Evolutionary conservation across 2,888 invertebrate genomes (phyloP), one percentile per base, ranked within the genome.

Genomic region (Stenotaenia linearis): DNA sequence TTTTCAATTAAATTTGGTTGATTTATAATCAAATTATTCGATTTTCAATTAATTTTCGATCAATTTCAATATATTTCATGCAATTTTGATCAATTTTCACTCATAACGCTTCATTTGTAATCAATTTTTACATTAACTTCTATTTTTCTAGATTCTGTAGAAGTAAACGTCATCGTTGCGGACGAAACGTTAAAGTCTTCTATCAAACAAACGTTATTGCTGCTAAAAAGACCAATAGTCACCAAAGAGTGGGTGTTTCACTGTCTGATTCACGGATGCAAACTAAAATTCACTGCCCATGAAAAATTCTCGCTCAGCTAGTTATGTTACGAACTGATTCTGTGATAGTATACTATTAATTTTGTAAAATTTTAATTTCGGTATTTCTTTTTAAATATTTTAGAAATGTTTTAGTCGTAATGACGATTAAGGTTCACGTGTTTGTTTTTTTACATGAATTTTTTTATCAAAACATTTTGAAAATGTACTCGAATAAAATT

Each of bases 191-290:
- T 91, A 82, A 90, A 91, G 0, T 87, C 89, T 79, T 89, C 89
- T 83, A 85, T 88, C n/a, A 82, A 87, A 28, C 84, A 86, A 18
- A 86, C 86, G 80, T 91, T 91, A 0, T 87, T 88, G 79, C 87
- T 89, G 78, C 89, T 90, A 83, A 88, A 82, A n/a, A 83, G 86
- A n/a, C 91, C 92, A 0, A 83, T 92, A 0, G 90, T 92, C 0
- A 90, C 91, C 0, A 90, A 91, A 0, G 89, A 89, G 1, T 93
- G 92, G 92, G 87, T 92, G 0, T 88, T 91, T 4, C 92, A 92
- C 83, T 90, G 90, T 82, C 86, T 92, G 50, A 90, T 92, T 80
- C 90, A 90, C 82, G 91, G 91, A 1, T 87, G 88, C 79, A 85
- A 88, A 40, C 85, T 86, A 89, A 90, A 37, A 3, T 77, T 21